phyloP scores from a whole-genome alignment of 2,888 invertebrate species.

The Ochlodes sylvanus region DNA sequence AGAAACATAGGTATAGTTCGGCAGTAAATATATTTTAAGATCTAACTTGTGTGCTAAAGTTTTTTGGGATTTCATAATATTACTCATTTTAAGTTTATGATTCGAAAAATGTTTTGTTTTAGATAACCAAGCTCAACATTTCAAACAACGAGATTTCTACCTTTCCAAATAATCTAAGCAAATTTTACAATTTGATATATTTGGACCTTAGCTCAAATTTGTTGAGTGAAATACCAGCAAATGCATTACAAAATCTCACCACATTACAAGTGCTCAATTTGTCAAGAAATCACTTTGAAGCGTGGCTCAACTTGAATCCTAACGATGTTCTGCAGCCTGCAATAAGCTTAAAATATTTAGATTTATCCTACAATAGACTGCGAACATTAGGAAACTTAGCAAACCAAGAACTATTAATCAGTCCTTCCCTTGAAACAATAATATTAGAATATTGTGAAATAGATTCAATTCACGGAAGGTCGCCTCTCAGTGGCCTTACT shows the following conservation, averaged over 20 bases:
- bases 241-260: conserved; percentile 80
- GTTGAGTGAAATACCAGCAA: conserved; percentile 74
- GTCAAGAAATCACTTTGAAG: conserved; percentile 85
- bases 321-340: conserved; percentile 78
- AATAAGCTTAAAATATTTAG: conserved; percentile 82
- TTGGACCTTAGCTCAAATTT: conserved; percentile 79
- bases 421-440: conserved; percentile 83
- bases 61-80: background rate
- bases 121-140: conserved; percentile 88
- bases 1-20: background rate
- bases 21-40: too few relatives aligned
- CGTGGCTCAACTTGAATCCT: conserved; percentile 85
- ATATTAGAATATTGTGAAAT: conserved; percentile 87
- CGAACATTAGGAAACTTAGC: conserved; percentile 78
- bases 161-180: conserved; percentile 76
- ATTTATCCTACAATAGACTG: conserved; percentile 87
- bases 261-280: conserved; percentile 86
- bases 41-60: background rate
- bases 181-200: conserved; percentile 60
- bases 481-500: conserved; percentile 78
- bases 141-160: conserved; percentile 86
- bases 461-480: conserved; percentile 76
- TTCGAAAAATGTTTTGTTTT: conserved; percentile 46
- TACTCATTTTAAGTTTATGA: background rate
- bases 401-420: conserved; percentile 82